Conservation (phyloP, 2,113 vertebrate species). For the Opisthocomus hoazin region DNA sequence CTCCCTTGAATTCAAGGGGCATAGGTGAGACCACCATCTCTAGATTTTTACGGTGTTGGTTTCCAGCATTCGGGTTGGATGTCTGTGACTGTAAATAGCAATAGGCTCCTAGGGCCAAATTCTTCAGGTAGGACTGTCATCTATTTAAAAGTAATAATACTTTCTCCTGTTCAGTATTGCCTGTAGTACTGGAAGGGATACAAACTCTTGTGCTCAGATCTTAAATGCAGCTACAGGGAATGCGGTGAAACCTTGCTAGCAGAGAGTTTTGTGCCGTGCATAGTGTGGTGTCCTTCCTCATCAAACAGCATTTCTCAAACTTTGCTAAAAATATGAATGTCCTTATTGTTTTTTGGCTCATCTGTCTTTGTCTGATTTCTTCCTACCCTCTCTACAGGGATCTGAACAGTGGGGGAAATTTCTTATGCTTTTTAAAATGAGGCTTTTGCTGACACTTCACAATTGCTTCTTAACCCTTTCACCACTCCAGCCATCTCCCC, state of each 20-base stretch:
- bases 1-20: not conserved
- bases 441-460: not conserved
- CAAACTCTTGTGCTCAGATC: not conserved
- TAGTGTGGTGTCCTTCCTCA: not conserved
- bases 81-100: not conserved
- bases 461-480: not conserved
- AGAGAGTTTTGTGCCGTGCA: not conserved
- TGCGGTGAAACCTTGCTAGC: not conserved
- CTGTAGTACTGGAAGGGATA: not conserved
- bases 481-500: not conserved
- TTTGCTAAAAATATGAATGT: not conserved
- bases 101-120: not conserved
- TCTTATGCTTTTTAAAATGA: not conserved
- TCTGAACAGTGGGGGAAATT: not conserved
- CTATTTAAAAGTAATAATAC: not conserved
- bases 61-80: not conserved
- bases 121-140: not conserved
- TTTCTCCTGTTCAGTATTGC: not conserved
- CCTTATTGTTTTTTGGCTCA: not conserved
- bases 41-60: not conserved
- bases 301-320: not conserved
- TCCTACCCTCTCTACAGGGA: not conserved
- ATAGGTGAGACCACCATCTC: not conserved
- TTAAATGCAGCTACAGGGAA: not conserved
- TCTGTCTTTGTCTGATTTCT: not conserved